These are phyloP conservation scores for Brachionus sp. DNA, from an alignment of 1,140 invertebrate genomes.

Conservation along the genomic window DNA sequence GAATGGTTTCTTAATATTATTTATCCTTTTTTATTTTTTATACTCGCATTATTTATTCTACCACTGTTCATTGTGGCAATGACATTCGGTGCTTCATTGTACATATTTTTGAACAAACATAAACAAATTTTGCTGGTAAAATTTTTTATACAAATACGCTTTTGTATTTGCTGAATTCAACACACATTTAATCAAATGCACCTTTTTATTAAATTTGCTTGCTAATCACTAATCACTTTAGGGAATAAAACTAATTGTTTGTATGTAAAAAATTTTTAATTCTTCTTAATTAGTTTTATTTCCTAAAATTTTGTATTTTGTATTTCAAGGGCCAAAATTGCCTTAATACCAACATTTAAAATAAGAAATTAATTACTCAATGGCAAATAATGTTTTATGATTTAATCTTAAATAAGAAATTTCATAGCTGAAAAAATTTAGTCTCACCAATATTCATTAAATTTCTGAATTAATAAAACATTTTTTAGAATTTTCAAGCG, in stretches of 20 bases:
- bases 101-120: constrained; percentile 42
- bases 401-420: no score
- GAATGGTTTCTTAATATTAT: constrained; percentile 29
- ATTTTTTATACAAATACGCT: neutral
- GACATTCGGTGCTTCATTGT: constrained; percentile 28
- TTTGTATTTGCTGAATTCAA: neutral
- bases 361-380: no score
- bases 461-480: no score
- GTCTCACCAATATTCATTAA: no score
- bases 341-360: no score
- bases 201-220: neutral
- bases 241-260: neutral
- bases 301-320: no score
- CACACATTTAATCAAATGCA: neutral
- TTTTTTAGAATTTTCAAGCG: no score
- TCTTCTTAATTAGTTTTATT: no score
- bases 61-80: neutral
- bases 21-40: constrained; percentile 21
- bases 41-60: constrained; percentile 25
- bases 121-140: constrained; percentile 41
- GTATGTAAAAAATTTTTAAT: no score
- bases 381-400: no score
- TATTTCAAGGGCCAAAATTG: no score
- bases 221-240: neutral
- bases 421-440: no score